phyloP scores from a whole-genome alignment of 1,140 invertebrate species.

The Venustaconcha ellipsiformis region DNA sequence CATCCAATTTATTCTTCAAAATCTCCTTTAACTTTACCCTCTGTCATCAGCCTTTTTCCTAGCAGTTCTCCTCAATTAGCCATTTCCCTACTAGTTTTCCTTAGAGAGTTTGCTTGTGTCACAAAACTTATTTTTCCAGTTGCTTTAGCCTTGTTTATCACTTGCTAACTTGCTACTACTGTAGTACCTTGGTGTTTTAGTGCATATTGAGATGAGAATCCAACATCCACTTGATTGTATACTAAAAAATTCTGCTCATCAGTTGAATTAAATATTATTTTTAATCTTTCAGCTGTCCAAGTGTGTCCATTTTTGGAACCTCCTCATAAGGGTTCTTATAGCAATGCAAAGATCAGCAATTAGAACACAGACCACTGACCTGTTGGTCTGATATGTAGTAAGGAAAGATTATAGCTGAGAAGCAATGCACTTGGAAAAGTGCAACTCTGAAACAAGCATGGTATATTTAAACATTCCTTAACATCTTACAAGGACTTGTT shows the following conservation, averaged over 20 bases:
- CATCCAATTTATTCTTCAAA: too few species aligned
- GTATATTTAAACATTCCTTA: background rate
- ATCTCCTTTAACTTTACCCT: too few species aligned
- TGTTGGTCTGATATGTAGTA: conserved; percentile 18
- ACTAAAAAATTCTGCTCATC: conserved; percentile 5
- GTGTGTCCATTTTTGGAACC: conserved; percentile 3
- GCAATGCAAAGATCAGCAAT: conserved; percentile 1
- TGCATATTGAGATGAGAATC: background rate
- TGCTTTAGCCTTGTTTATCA: conserved; percentile 2
- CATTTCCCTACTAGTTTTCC: background rate
- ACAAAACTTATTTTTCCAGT: conserved; percentile 19
- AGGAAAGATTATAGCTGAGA: conserved; percentile 25
- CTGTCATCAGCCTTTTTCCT: background rate
- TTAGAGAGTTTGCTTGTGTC: conserved; percentile 3
- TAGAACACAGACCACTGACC: conserved; percentile 29
- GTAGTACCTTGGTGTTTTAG: conserved; percentile 9
- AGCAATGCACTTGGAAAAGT: conserved; percentile 20
- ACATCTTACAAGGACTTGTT: conserved; percentile 16
- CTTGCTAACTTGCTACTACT: background rate
- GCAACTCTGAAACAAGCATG: conserved; percentile 10
- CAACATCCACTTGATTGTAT: conserved; percentile 11
- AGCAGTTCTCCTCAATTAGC: background rate
- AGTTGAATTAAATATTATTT: conserved; percentile 10
- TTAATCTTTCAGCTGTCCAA: background rate
- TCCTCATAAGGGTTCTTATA: conserved; percentile 6